Evolutionary conservation across 2,888 invertebrate species (phyloP), one percentile per base, ranked within the genome.

Genomic region (Mythimna albipuncta): DNA sequence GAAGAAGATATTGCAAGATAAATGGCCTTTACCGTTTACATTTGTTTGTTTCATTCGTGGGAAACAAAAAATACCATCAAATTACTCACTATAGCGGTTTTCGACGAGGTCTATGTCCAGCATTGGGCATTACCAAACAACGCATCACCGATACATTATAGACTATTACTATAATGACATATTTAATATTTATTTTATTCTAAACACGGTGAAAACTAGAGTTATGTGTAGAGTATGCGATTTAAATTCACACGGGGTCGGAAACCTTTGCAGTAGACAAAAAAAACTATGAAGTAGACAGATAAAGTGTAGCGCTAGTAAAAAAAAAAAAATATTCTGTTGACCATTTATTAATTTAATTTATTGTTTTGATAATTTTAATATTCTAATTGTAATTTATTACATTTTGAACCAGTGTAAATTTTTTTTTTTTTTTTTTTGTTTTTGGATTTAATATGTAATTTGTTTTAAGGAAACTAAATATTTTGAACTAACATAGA

Each of bases 121-220:
- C 3, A 41, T 4, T 63, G 74, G 41, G 16, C 38, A 41, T 62
- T 38, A 57, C 6, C 19, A 61, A 26, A 41, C 59, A 73, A 62
- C 26, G 44, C 57, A 41, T 26, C 11, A 10, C 55, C 64, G 21
- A 64, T 74, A 61, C 47, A 65, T 65, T 79, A 68, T 16, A 41
- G 32, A 32, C 26, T 63, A 72, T 59, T 69, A 69, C 61, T 66
- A 69, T 79, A 79, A 78, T 68, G 35, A 68, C 32, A n/a, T 52
- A 59, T 41, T 77, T 52, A 61, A 58, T 55, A 68, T 79, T 79
- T 70, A 81, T 77, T 61, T 59, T 75, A 85, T 85, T 85, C 85
- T 50, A 50, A 69, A 74, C 87, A 85, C 87, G 87, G 19, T 47
- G 11, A 47, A 61, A 67, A 52, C 57, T 71, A 35, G 66, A 78